These are phyloP conservation scores for Nezara viridula DNA, from an alignment of 2,888 invertebrate species.

Conservation along the genomic window DNA sequence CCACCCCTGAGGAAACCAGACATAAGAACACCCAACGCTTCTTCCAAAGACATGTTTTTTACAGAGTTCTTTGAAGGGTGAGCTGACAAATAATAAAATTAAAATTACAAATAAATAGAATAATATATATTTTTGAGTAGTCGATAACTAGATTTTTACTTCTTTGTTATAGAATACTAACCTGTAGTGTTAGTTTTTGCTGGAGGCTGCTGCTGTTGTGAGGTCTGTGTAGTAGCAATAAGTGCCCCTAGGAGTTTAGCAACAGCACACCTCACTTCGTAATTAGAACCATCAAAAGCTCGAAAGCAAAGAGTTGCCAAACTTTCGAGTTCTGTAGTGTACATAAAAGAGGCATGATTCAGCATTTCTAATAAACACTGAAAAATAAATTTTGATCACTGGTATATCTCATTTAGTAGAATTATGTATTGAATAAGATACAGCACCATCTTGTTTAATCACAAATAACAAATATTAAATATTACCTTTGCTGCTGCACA, in stretches of 20 bases:
- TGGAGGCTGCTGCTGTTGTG: constrained; percentile 76
- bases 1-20: constrained; percentile 95
- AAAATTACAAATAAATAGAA: background rate
- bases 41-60: constrained; percentile 81
- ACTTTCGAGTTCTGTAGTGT: constrained; percentile 92
- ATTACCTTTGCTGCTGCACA: constrained; percentile 87
- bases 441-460: no score
- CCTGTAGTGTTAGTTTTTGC: constrained; percentile 69
- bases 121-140: background rate
- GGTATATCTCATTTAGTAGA: background rate
- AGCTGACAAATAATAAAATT: background rate
- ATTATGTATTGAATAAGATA: no score
- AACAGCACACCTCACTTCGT: constrained; percentile 91
- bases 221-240: constrained; percentile 79
- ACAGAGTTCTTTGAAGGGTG: constrained; percentile 12
- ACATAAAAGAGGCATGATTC: constrained; percentile 86
- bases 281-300: constrained; percentile 92
- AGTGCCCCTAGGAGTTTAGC: constrained; percentile 91
- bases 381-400: constrained; percentile 63
- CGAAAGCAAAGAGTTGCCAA: constrained; percentile 92
- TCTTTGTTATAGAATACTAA: constrained; percentile 65
- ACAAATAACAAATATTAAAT: background rate
- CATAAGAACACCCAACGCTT: constrained; percentile 91
- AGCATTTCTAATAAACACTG: constrained; percentile 91
- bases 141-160: background rate